phyloP scores from a whole-genome alignment of 30 jellyfish, hydroid and myxozoan genomes.

The Phacellophora camtschatica region DNA sequence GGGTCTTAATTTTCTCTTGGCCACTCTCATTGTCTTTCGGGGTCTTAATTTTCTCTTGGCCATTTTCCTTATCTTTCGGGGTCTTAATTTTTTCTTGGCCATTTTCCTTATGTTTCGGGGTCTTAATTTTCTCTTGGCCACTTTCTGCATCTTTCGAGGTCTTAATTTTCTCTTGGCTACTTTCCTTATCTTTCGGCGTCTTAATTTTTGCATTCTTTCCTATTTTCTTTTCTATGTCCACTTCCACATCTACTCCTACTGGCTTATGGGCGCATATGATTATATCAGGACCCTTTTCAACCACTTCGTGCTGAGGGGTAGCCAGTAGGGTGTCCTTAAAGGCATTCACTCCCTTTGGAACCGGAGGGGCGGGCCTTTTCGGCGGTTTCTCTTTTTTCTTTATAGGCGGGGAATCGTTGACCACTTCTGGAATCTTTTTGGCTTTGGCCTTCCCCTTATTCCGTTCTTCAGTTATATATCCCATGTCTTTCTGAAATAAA shows the following conservation, averaged over 20 bases:
- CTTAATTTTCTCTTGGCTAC: background rate
- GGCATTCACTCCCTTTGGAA: constrained; percentile 41
- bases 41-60: background rate
- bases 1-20: background rate
- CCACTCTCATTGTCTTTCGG: background rate
- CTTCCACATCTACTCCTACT: background rate
- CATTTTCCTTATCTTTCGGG: background rate
- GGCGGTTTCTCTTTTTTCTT: constrained; percentile 53
- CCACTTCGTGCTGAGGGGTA: background rate
- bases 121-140: background rate
- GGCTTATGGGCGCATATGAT: background rate
- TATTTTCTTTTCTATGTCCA: background rate
- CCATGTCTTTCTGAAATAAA: background rate
- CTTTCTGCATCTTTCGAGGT: background rate
- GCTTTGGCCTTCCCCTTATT: background rate
- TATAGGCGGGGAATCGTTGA: background rate
- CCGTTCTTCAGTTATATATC: too few relatives aligned
- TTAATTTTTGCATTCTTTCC: background rate
- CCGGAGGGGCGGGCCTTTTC: constrained; percentile 64
- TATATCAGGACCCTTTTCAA: background rate
- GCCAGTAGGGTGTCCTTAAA: constrained; percentile 5
- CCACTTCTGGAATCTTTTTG: background rate
- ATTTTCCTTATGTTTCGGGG: background rate
- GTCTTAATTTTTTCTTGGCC: background rate
- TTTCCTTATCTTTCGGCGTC: background rate